Conservation (phyloP, 2,797 vertebrate species). For the Nannoperca obscura region DNA sequence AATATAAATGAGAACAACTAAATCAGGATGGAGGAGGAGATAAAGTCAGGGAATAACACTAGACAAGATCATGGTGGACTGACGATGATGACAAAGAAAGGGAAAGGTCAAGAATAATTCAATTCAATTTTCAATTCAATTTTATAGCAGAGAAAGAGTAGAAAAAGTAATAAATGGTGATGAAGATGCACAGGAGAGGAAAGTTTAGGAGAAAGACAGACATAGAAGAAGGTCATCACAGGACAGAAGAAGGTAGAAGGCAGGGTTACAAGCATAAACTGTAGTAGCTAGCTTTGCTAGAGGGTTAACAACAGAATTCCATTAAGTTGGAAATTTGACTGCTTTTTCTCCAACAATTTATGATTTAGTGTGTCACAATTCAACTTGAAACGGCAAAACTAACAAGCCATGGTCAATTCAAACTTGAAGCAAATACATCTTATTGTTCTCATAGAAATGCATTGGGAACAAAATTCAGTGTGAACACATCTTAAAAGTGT, state of each 20-base stretch:
- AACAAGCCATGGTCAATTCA: neutral
- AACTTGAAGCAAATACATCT: neutral
- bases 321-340: neutral
- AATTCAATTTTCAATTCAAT: no score
- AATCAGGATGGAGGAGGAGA: neutral
- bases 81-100: constrained; percentile 8
- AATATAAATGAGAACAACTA: constrained; percentile 22
- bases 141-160: no score
- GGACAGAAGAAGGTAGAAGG: neutral
- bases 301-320: neutral
- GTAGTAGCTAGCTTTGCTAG: no score
- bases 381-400: neutral
- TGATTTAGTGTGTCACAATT: neutral
- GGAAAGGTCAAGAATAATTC: neutral
- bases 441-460: neutral
- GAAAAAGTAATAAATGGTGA: neutral
- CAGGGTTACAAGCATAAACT: neutral
- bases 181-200: neutral
- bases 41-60: neutral
- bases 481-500: no score
- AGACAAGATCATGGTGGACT: neutral
- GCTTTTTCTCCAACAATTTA: neutral
- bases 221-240: neutral
- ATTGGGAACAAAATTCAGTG: neutral
- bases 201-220: neutral